Conservation (phyloP, 2,113 vertebrate species). For the Vulpes vulpes region DNA sequence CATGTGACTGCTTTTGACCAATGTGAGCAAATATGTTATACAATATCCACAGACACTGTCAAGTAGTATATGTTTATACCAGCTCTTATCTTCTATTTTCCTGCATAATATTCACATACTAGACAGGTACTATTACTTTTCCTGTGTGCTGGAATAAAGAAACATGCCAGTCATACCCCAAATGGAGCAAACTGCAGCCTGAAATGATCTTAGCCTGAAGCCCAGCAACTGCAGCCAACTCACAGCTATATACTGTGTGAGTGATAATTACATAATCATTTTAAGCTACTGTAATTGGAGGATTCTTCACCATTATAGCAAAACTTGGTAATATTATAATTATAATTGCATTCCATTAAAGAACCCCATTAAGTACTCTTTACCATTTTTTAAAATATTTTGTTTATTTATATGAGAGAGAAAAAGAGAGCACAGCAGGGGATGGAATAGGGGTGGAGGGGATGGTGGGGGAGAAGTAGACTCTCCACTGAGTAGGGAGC, state of each 20-base stretch:
- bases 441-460: neutral
- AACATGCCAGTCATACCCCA: neutral
- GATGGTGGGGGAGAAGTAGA: neutral
- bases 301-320: neutral
- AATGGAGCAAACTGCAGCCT: neutral
- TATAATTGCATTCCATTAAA: conserved; percentile 16
- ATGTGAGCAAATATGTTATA: neutral
- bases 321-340: neutral
- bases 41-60: neutral
- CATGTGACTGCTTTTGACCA: neutral
- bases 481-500: neutral
- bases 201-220: neutral
- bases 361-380: neutral
- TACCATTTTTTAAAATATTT: neutral
- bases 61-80: neutral
- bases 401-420: neutral
- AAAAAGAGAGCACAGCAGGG: neutral
- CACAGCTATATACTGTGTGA: neutral
- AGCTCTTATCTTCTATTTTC: neutral
- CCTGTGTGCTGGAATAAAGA: neutral
- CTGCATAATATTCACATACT: neutral
- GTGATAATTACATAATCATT: conserved; percentile 6
- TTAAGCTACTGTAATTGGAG: neutral
- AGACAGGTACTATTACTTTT: neutral
- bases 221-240: neutral